These are phyloP conservation scores for Sphaerophoria rueppellii DNA, from an alignment of 2,888 invertebrate species.

Conservation along the genomic window DNA sequence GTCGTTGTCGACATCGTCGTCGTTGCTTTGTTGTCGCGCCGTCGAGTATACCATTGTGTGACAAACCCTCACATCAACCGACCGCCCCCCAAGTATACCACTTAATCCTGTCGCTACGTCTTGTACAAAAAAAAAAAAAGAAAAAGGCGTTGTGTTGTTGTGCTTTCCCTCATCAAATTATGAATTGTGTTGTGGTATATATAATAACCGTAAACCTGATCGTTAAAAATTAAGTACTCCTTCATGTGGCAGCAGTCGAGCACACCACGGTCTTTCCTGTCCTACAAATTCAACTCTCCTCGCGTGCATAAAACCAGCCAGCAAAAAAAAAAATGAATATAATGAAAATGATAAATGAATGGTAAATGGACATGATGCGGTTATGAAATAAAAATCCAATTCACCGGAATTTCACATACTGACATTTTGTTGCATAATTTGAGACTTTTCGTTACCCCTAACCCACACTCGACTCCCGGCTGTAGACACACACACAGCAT, in stretches of 20 bases:
- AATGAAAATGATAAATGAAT: conserved; percentile 18
- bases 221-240: conserved; percentile 39
- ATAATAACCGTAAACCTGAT: conserved; percentile 31
- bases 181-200: conserved; percentile 3
- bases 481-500: conserved; percentile 15
- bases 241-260: conserved; percentile 14
- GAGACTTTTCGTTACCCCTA: conserved; percentile 27
- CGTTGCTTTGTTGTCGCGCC: background rate
- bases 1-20: conserved; percentile 21
- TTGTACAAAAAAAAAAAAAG: background rate
- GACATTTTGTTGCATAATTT: conserved; percentile 69
- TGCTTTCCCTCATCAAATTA: background rate
- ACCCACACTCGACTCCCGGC: background rate
- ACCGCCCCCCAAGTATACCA: background rate
- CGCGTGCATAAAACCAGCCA: background rate
- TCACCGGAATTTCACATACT: conserved; percentile 40
- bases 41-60: conserved; percentile 63
- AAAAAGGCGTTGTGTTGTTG: background rate
- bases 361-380: conserved; percentile 34
- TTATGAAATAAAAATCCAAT: conserved; percentile 52
- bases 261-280: background rate
- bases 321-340: background rate
- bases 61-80: background rate
- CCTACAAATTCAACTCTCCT: background rate
- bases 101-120: background rate